These are phyloP conservation scores for Dryomyza anilis DNA, from an alignment of 2,888 invertebrate genomes.

Conservation along the genomic window DNA sequence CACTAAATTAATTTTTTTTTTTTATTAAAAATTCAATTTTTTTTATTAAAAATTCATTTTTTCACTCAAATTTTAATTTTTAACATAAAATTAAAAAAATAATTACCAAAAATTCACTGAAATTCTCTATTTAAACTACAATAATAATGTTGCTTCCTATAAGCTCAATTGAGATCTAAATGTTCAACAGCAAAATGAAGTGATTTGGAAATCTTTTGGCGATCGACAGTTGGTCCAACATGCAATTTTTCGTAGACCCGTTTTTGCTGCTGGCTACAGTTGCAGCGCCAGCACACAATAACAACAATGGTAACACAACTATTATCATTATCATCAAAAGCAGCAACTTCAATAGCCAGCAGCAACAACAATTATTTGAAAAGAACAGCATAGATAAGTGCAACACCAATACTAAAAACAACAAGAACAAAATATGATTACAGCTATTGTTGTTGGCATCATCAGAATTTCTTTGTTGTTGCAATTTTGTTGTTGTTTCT, in stretches of 20 bases:
- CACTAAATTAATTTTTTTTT: too few species aligned
- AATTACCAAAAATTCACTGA: too few species aligned
- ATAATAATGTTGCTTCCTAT: not conserved
- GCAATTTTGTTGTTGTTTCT: slow-evolving; percentile 1
- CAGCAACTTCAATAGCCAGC: not conserved
- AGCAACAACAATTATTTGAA: not conserved
- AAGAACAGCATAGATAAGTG: not conserved
- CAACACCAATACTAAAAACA: not conserved
- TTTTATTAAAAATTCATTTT: too few species aligned
- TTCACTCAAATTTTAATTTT: too few species aligned
- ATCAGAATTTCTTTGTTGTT: slow-evolving; percentile 2
- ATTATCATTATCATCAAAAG: slow-evolving; percentile 8
- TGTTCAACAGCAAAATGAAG: too few species aligned
- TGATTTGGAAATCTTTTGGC: not conserved
- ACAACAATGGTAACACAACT: too few species aligned
- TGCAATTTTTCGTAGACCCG: not conserved
- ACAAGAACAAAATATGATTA: slow-evolving; percentile 3
- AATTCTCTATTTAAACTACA: not conserved
- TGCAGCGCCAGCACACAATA: slow-evolving; percentile 1
- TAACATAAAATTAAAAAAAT: too few species aligned
- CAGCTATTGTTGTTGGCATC: slow-evolving; percentile 1
- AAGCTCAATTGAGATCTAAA: too few species aligned
- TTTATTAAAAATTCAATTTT: too few species aligned
- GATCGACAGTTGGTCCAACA: not conserved
- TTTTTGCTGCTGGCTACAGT: not conserved